Conservation (phyloP, 2,797 vertebrate genomes). For the Oryzias dopingdopingensis region DNA sequence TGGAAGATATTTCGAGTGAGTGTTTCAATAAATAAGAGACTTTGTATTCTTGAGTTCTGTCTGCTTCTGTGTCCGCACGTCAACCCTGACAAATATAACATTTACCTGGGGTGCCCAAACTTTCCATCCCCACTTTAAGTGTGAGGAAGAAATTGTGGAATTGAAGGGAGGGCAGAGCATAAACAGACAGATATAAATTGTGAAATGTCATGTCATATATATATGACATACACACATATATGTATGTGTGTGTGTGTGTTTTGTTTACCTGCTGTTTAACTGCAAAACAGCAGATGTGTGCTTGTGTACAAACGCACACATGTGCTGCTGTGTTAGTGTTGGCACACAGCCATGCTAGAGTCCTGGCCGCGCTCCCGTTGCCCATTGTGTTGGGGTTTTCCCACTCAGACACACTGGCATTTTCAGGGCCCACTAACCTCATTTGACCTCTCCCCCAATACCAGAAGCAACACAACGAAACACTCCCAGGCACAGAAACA, state of each 20-base stretch:
- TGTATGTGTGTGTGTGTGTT: not conserved
- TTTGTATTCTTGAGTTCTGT: too few species aligned
- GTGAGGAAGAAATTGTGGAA: too few species aligned
- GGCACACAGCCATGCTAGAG: conserved; percentile 53
- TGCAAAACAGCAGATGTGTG: conserved; percentile 15
- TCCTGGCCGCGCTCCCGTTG: conserved; percentile 51
- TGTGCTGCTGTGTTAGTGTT: conserved; percentile 42
- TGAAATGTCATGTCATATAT: too few species aligned
- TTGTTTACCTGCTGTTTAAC: conserved; percentile 14
- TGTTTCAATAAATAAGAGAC: too few species aligned
- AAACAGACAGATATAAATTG: not conserved
- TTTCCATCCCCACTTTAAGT: too few species aligned
- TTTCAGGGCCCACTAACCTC: conserved; percentile 50
- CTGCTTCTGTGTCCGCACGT: too few species aligned
- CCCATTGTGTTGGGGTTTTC: conserved; percentile 70
- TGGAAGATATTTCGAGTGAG: too few species aligned
- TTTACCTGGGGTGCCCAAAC: too few species aligned
- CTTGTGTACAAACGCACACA: conserved; percentile 9
- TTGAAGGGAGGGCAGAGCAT: too few species aligned
- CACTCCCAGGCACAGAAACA: conserved; percentile 27
- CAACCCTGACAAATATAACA: too few species aligned
- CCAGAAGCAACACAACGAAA: conserved; percentile 33
- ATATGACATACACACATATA: too few species aligned
- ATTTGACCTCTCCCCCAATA: conserved; percentile 50
- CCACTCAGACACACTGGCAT: conserved; percentile 67